Evolutionary conservation across 2,797 vertebrate species (phyloP).

Genomic region (Phalloptychus januarius): DNA sequence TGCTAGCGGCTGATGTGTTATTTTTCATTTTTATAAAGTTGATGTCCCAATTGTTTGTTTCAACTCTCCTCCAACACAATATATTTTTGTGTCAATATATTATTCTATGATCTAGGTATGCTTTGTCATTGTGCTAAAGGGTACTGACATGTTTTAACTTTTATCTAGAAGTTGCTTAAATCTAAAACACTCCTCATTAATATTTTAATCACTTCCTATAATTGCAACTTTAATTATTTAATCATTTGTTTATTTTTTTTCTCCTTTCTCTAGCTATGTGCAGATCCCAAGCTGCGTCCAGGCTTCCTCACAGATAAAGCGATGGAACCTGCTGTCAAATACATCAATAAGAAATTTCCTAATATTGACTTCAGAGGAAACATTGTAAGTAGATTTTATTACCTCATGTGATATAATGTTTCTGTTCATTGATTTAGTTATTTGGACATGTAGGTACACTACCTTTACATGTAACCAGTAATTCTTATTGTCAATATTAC

Average conservation of each 20-base stretch:
- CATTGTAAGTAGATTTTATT: conserved; percentile 62
- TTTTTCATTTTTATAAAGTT: not conserved
- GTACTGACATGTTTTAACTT: not conserved
- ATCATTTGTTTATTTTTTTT: not conserved
- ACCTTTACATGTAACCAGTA: not conserved
- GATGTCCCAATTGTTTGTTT: not conserved
- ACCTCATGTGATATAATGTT: not conserved
- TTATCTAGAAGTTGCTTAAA: not conserved
- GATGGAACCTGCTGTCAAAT: conserved; percentile 90
- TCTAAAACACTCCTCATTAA: not conserved
- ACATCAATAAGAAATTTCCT: conserved; percentile 94
- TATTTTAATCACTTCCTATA: not conserved
- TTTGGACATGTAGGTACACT: not conserved
- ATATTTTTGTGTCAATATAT: not conserved
- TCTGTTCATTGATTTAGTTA: not conserved
- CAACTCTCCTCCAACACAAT: not conserved
- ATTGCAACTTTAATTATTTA: not conserved
- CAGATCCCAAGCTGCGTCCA: conserved; percentile 84
- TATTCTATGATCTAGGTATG: not conserved
- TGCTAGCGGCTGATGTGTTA: not conserved
- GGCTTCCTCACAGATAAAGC: conserved; percentile 84
- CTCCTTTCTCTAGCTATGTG: conserved; percentile 60
- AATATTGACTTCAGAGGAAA: conserved; percentile 87
- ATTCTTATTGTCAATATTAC: conserved; percentile 21
- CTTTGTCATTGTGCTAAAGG: not conserved